Percentiles rank a stretch among this genome's conserved stretches.
phyloP scores from a whole-genome alignment of 2,888 invertebrate species.

The Ferdinandea cuprea region DNA sequence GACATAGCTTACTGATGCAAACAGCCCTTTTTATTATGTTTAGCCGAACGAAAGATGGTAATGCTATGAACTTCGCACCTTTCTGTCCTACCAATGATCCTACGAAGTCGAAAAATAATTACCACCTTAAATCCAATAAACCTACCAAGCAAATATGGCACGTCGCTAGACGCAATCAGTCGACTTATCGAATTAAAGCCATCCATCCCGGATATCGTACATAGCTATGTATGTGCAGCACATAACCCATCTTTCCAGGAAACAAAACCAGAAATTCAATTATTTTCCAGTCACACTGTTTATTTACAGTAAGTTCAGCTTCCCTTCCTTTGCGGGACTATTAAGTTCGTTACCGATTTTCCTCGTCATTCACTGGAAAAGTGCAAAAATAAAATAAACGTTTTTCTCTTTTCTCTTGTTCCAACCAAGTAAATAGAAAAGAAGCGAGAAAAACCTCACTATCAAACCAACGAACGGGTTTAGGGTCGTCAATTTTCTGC shows the following conservation, averaged over 20 bases:
- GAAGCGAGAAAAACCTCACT: slow-evolving; percentile 19
- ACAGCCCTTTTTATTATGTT: too few species aligned
- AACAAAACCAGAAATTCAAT: slow-evolving; percentile 44
- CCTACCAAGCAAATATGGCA: too few species aligned
- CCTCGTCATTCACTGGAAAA: slow-evolving; percentile 36
- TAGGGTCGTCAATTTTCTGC: slow-evolving; percentile 69
- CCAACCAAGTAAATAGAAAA: slow-evolving; percentile 49
- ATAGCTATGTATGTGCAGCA: too few species aligned
- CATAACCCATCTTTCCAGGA: slow-evolving; percentile 1
- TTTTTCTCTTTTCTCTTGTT: slow-evolving; percentile 10
- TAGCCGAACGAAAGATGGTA: too few species aligned
- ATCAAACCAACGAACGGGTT: slow-evolving; percentile 36
- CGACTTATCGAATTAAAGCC: too few species aligned
- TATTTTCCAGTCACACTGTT: slow-evolving; percentile 61
- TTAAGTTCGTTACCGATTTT: slow-evolving; percentile 61
- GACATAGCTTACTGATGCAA: too few species aligned
- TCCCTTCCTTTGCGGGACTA: slow-evolving; percentile 12
- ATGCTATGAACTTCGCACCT: too few species aligned
- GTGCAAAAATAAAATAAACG: slow-evolving; percentile 51
- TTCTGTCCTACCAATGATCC: too few species aligned
- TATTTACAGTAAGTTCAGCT: slow-evolving; percentile 19
- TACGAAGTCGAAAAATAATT: too few species aligned
- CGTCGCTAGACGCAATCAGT: too few species aligned
- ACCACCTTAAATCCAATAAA: too few species aligned
- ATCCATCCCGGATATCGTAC: background rate